A percentile compares a stretch with the other conserved stretches of the same genome.
Evolutionary conservation across 2,797 vertebrate genomes (phyloP).

Genomic region (Scolopax rusticola): DNA sequence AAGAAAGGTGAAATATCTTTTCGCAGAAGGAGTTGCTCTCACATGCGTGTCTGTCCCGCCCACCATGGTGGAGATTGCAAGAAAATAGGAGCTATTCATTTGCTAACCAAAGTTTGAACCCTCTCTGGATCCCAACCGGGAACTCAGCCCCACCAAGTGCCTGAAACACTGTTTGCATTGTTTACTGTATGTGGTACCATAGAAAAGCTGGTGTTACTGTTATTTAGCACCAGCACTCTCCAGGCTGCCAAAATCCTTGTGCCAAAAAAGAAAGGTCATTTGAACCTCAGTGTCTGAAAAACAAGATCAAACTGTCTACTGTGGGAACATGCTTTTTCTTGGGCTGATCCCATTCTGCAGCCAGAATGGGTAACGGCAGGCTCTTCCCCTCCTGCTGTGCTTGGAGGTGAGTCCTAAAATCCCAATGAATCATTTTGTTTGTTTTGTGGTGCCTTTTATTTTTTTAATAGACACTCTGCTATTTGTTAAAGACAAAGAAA

Average conservation of each 20-base stretch:
- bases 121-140: neutral
- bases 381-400: constrained; percentile 49
- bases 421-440: constrained; percentile 61
- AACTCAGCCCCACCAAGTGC: neutral
- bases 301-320: constrained; percentile 57
- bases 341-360: constrained; percentile 33
- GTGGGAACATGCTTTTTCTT: constrained; percentile 55
- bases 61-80: neutral
- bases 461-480: constrained; percentile 48
- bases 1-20: constrained; percentile 15
- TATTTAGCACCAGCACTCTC: constrained; percentile 59
- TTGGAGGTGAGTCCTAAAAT: constrained; percentile 71
- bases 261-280: constrained; percentile 60
- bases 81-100: constrained; percentile 23
- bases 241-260: constrained; percentile 51
- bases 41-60: neutral
- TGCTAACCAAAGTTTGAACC: neutral
- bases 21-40: neutral
- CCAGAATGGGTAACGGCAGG: constrained; percentile 43
- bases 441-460: constrained; percentile 37
- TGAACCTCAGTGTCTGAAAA: constrained; percentile 54
- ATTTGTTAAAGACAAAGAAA: constrained; percentile 64
- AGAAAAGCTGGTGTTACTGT: constrained; percentile 66
- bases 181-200: constrained; percentile 9
- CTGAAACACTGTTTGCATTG: constrained; percentile 59